These are phyloP conservation scores for Gobiocypris rarus DNA, from an alignment of 2,113 vertebrate genomes.

Conservation along the genomic window DNA sequence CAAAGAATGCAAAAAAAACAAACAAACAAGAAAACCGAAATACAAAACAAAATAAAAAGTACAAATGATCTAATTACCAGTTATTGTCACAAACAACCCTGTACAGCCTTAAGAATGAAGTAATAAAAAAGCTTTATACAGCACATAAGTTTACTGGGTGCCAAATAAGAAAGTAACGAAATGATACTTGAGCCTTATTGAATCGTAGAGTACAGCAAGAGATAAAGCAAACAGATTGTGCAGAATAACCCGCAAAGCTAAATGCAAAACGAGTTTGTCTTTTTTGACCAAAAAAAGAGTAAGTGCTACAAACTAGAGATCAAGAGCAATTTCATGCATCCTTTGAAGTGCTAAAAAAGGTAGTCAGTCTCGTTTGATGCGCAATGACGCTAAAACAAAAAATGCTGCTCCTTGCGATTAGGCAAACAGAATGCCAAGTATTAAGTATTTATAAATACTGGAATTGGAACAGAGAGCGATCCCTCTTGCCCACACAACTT, in stretches of 20 bases:
- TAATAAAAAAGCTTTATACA: conserved; percentile 99
- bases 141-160: conserved; percentile 92
- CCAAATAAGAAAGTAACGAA: conserved; percentile 79
- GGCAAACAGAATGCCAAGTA: conserved; percentile 58
- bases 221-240: conserved; percentile 78
- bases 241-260: conserved; percentile 76
- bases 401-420: conserved; percentile 73
- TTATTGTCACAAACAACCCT: conserved; percentile 99
- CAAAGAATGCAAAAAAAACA: conserved; percentile 86
- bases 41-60: conserved; percentile 77
- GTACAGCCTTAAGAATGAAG: conserved; percentile 95
- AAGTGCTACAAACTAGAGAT: conserved; percentile 73
- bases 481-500: conserved; percentile 58
- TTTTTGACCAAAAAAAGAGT: conserved; percentile 69
- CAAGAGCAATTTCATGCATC: conserved; percentile 79
- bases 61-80: conserved; percentile 89
- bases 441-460: conserved; percentile 75
- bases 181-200: conserved; percentile 75
- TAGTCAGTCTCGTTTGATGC: conserved; percentile 72
- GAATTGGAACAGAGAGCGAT: conserved; percentile 53
- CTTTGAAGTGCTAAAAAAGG: conserved; percentile 88
- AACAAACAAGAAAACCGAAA: conserved; percentile 69
- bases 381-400: conserved; percentile 70
- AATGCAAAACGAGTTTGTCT: conserved; percentile 76
- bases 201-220: conserved; percentile 82